phyloP scores from a whole-genome alignment of 2,797 vertebrate genomes.

The Platyrinchus mystaceus region DNA sequence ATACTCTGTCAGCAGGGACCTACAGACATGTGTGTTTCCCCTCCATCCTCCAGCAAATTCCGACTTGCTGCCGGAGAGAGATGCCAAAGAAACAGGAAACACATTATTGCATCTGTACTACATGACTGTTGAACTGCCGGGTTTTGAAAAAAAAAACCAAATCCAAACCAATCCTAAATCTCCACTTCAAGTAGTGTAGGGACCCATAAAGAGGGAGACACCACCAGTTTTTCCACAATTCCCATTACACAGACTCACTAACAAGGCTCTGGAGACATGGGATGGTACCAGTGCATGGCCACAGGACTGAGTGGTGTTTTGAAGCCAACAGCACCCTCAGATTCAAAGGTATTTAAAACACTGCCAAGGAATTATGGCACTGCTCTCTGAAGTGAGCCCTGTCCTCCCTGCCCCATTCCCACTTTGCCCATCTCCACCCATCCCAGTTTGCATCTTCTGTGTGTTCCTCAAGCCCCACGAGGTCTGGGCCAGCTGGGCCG shows the following conservation, averaged over 20 bases:
- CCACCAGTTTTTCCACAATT: not conserved
- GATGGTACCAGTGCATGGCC: not conserved
- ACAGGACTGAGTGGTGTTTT: not conserved
- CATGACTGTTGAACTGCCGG: not conserved
- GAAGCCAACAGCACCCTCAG: not conserved
- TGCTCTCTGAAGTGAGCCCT: not conserved
- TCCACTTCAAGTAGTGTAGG: not conserved
- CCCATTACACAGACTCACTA: not conserved
- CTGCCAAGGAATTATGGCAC: not conserved
- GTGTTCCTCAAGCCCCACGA: rapidly evolving
- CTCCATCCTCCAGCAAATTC: not conserved
- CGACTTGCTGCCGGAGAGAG: not conserved
- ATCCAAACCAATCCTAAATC: not conserved
- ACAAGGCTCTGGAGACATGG: not conserved
- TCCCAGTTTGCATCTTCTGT: not conserved
- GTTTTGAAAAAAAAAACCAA: not conserved
- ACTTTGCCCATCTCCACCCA: not conserved
- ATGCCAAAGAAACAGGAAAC: not conserved
- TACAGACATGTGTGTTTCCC: rapidly evolving
- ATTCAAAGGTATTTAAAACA: not conserved
- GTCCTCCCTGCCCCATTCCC: not conserved
- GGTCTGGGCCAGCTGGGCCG: not conserved
- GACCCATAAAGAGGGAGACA: not conserved
- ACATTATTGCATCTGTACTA: not conserved
- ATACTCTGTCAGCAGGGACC: not conserved